Conservation (phyloP, 2,797 vertebrate species). For the Linurgus olivaceus region DNA sequence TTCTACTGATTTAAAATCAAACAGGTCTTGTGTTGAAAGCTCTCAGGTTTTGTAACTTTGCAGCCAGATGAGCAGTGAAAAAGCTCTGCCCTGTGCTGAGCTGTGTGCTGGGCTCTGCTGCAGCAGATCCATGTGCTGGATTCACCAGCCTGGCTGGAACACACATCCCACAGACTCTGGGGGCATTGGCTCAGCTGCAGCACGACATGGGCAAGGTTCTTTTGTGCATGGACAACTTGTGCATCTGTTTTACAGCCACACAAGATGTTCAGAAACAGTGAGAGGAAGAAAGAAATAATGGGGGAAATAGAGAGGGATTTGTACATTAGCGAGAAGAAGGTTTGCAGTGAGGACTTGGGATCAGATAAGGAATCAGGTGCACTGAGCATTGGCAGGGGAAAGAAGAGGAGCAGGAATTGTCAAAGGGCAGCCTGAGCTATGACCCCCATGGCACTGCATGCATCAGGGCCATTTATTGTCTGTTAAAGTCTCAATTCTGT, state of each 20-base stretch:
- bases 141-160: background rate
- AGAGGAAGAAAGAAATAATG: background rate
- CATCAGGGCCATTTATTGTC: background rate
- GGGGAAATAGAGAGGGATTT: background rate
- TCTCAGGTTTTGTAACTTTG: background rate
- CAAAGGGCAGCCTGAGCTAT: background rate
- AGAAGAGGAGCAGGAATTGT: background rate
- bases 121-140: background rate
- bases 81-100: background rate
- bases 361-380: background rate
- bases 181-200: background rate
- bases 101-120: background rate
- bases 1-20: background rate
- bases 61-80: background rate
- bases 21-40: background rate
- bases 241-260: background rate
- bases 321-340: background rate
- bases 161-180: background rate
- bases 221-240: background rate
- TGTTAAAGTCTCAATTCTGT: background rate
- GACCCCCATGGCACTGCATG: too few relatives aligned
- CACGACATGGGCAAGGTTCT: accelerated
- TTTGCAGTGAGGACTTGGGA: background rate
- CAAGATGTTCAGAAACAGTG: background rate
- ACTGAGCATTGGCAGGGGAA: background rate